Evolutionary conservation across 2,797 vertebrate genomes (phyloP).

Genomic region (Chrysolophus pictus): DNA sequence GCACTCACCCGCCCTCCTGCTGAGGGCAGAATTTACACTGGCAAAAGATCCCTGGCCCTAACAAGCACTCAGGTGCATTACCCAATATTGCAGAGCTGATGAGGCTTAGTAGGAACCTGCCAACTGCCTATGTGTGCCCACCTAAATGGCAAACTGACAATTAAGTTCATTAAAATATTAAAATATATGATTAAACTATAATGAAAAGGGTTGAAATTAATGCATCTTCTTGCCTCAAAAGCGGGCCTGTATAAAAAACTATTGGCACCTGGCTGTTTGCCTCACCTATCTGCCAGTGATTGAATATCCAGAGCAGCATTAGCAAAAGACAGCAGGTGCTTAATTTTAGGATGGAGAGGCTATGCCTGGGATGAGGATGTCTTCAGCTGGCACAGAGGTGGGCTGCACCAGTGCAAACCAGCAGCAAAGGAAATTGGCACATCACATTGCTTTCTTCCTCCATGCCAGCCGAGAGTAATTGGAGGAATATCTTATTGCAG

Average conservation of each 20-base stretch:
- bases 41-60: not conserved
- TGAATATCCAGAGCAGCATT: fast-evolving
- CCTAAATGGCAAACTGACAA: not conserved
- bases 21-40: not conserved
- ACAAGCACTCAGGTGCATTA: not conserved
- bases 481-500: not conserved
- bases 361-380: not conserved
- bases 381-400: not conserved
- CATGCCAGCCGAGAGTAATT: not conserved
- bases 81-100: not conserved
- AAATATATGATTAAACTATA: not conserved
- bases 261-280: not conserved
- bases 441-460: not conserved
- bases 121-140: not conserved
- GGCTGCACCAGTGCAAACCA: not conserved
- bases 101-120: not conserved
- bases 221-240: not conserved
- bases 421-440: slow-evolving; percentile 27
- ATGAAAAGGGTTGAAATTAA: not conserved
- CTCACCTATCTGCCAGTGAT: not conserved
- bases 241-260: not conserved
- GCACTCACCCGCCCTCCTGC: fast-evolving
- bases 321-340: not conserved
- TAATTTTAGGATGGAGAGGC: not conserved
- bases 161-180: not conserved